Percentiles rank a stretch among this genome's conserved stretches.
These are phyloP conservation scores for Epistrophe eligans DNA, from an alignment of 2,888 invertebrate genomes.

Conservation along the genomic window DNA sequence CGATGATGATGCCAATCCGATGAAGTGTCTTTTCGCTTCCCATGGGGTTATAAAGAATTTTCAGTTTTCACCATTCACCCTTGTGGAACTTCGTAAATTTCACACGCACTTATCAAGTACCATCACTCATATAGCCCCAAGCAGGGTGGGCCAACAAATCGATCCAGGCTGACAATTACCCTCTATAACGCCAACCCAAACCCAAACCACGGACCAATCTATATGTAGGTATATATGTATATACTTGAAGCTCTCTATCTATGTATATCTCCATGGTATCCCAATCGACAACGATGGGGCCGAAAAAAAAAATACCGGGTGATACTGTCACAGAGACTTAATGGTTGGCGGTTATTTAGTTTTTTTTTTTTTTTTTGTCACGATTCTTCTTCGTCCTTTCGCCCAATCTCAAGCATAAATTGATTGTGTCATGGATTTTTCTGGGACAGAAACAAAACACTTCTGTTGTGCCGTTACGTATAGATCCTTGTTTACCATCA, in stretches of 20 bases:
- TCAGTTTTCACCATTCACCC: constrained; percentile 14
- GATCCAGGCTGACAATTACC: neutral
- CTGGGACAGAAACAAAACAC: constrained; percentile 23
- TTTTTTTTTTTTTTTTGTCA: constrained; percentile 14
- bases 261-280: neutral
- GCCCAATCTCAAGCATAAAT: constrained; percentile 34
- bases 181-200: neutral
- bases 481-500: constrained; percentile 49
- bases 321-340: constrained; percentile 55
- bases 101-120: constrained; percentile 59
- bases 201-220: neutral
- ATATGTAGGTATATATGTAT: too few relatives aligned
- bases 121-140: constrained; percentile 50
- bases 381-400: constrained; percentile 13
- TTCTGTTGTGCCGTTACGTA: neutral
- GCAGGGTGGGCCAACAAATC: neutral
- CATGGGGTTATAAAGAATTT: neutral
- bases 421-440: constrained; percentile 60
- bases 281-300: constrained; percentile 1
- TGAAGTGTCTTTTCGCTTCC: neutral
- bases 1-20: neutral
- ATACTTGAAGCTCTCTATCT: neutral
- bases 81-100: constrained; percentile 45
- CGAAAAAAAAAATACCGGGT: constrained; percentile 23
- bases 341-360: constrained; percentile 18